Evolutionary conservation across 2,888 invertebrate species (phyloP).

Genomic region (Gastracanthus pulcherrimus): DNA sequence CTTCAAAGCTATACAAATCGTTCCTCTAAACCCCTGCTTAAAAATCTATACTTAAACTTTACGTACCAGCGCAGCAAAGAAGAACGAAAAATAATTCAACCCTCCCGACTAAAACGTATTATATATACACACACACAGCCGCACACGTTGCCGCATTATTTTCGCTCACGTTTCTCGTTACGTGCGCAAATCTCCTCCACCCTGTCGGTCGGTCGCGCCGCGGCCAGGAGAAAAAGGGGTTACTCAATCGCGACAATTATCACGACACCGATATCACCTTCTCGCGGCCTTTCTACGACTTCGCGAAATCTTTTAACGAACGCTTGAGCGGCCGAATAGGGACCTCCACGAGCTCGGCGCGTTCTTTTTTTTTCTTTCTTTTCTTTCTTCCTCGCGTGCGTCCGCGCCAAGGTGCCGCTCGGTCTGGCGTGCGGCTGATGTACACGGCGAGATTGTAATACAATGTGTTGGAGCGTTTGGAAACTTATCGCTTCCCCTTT

Average conservation of each 20-base stretch:
- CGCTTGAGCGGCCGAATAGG: constrained; percentile 5
- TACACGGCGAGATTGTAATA: too few relatives aligned
- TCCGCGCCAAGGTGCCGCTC: too few relatives aligned
- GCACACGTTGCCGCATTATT: background rate
- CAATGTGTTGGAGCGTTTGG: too few relatives aligned
- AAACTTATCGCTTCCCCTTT: too few relatives aligned
- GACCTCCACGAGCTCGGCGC: background rate
- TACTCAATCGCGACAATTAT: constrained; percentile 46
- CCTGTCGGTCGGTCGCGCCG: background rate
- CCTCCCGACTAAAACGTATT: background rate
- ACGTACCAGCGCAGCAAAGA: too few relatives aligned
- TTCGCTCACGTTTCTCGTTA: background rate
- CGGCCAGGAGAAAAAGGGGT: constrained; percentile 19
- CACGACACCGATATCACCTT: constrained; percentile 47
- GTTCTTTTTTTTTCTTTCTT: background rate
- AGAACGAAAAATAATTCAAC: background rate
- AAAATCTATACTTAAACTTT: too few relatives aligned
- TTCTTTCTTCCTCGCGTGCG: background rate
- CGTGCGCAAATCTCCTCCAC: too few relatives aligned
- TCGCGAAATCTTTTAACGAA: constrained; percentile 43
- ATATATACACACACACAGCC: too few relatives aligned
- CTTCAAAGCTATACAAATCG: too few relatives aligned
- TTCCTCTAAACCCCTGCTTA: too few relatives aligned
- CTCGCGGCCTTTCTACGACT: constrained; percentile 48
- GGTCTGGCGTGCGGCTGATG: too few relatives aligned